These are phyloP conservation scores for Rallus limicola DNA, from an alignment of 2,113 vertebrate genomes.

Conservation along the genomic window DNA sequence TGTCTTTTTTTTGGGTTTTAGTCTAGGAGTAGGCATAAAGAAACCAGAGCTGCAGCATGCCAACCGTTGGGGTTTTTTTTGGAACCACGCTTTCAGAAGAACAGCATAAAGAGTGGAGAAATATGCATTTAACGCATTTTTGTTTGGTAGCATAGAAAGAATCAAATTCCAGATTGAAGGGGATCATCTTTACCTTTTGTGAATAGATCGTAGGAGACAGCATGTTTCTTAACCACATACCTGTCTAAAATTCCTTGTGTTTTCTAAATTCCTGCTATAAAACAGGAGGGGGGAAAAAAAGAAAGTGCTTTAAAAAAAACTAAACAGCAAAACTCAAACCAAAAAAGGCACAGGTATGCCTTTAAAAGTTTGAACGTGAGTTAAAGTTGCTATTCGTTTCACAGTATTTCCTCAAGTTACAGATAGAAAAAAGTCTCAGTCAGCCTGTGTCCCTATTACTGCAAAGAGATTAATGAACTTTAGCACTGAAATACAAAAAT, in stretches of 20 bases:
- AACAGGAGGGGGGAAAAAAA: not conserved
- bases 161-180: not conserved
- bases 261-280: not conserved
- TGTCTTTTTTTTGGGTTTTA: not conserved
- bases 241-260: not conserved
- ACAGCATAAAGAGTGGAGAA: not conserved
- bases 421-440: not conserved
- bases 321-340: too few relatives aligned
- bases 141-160: not conserved
- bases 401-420: not conserved
- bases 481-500: conserved; percentile 2
- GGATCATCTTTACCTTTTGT: not conserved
- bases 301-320: not conserved
- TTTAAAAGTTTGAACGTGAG: not conserved
- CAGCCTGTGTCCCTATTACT: not conserved
- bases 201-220: not conserved
- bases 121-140: not conserved
- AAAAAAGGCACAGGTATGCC: not conserved
- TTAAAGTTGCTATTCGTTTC: not conserved
- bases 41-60: not conserved
- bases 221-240: not conserved
- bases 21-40: not conserved
- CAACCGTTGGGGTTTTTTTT: not conserved
- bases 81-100: not conserved
- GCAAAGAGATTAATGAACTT: conserved; percentile 19